A percentile compares a stretch with the other conserved stretches of the same genome.
phyloP scores from a whole-genome alignment of 23 tunicate genomes.

The Ciona savignyi region DNA sequence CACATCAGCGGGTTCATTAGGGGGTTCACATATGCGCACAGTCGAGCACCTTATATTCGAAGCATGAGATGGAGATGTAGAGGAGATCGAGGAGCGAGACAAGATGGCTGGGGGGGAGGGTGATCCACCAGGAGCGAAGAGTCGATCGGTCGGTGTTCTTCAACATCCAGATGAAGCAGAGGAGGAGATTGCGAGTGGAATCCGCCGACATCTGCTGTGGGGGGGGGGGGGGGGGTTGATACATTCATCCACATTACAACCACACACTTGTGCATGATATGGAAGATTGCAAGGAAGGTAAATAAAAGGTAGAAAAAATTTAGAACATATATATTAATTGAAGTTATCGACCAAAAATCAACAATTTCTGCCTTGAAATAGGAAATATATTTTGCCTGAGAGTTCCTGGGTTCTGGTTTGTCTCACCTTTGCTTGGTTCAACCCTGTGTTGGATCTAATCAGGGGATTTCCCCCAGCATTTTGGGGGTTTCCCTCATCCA shows the following conservation, averaged over 20 bases:
- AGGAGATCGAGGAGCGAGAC: slow-evolving; percentile 55
- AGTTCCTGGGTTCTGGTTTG: too few species aligned
- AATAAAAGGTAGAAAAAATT: not conserved
- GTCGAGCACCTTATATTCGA: slow-evolving; percentile 70
- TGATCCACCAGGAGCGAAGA: slow-evolving; percentile 46
- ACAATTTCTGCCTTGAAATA: too few species aligned
- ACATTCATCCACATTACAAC: too few species aligned
- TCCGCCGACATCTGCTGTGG: slow-evolving; percentile 40
- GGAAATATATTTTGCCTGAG: too few species aligned
- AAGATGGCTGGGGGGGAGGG: slow-evolving; percentile 37
- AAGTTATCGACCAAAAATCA: too few species aligned
- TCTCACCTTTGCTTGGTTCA: not conserved
- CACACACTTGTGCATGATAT: too few species aligned
- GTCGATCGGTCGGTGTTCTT: slow-evolving; percentile 47
- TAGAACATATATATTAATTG: too few species aligned
- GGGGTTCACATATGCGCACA: too few species aligned
- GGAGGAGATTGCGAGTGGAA: slow-evolving; percentile 53
- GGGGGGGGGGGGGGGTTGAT: not conserved
- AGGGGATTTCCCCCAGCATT: slow-evolving; percentile 3
- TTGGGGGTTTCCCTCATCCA: not conserved
- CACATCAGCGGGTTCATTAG: too few species aligned
- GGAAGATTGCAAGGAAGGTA: not conserved
- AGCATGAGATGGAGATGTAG: slow-evolving; percentile 71
- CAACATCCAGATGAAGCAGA: slow-evolving; percentile 71
- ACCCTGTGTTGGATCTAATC: slow-evolving; percentile 3